Conservation (phyloP, 2,888 invertebrate species). For the Papilio demoleus region DNA sequence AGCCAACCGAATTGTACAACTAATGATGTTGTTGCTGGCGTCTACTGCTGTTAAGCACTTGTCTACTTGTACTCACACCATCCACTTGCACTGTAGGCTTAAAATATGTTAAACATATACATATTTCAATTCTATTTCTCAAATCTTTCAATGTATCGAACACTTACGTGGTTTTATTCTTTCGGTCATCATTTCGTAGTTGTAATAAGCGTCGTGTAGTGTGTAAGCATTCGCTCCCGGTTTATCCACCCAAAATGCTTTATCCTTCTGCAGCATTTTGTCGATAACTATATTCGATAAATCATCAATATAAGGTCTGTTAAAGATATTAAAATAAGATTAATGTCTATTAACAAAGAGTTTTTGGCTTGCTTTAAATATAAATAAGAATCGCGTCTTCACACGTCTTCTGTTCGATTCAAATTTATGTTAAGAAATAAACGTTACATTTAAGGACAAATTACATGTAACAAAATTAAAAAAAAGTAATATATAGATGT, state of each 20-base stretch:
- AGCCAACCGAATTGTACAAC: too few relatives aligned
- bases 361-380: not conserved
- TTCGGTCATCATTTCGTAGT: constrained; percentile 68
- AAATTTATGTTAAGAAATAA: not conserved
- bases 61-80: too few relatives aligned
- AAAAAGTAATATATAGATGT: constrained; percentile 8
- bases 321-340: constrained; percentile 42
- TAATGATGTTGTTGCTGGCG: too few relatives aligned
- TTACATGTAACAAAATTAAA: not conserved
- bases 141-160: too few relatives aligned
- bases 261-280: constrained; percentile 73
- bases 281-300: constrained; percentile 74
- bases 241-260: constrained; percentile 82
- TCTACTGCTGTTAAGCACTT: too few relatives aligned
- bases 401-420: too few relatives aligned
- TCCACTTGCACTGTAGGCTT: too few relatives aligned
- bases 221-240: constrained; percentile 81
- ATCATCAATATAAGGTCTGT: constrained; percentile 71
- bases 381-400: not conserved
- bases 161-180: constrained; percentile 60
- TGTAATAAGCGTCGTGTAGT: constrained; percentile 76
- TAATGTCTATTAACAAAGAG: not conserved
- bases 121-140: too few relatives aligned
- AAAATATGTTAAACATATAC: too few relatives aligned
- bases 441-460: not conserved